Base-by-base conservation (phyloP, 2,113 vertebrate genomes). In the Antigone vipio region DNA sequence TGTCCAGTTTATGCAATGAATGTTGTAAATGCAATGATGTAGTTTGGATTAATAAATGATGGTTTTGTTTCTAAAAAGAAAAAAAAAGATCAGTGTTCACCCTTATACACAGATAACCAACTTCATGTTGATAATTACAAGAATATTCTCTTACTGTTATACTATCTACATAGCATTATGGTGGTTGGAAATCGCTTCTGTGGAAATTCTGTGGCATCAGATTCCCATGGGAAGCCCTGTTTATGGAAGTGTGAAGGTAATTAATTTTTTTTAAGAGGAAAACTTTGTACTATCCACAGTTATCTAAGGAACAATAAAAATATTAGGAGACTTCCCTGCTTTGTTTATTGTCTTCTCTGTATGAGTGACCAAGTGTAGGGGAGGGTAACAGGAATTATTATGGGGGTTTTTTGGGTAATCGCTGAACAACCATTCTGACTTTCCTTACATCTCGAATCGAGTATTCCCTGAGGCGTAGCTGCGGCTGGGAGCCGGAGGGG, bases 1-100 rank as follows among this genome's bases (percentile, higher is more conserved):
- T 98, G 98, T 99, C 98, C 98, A 97, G 98, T 98, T 98, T 98
- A 98, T 98, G 98, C 98, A 83, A 97, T 99, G 99, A 98, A 98
- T 98, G 98, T 98, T 97, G 98, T 99, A 98, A 97, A 97, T 98
- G 98, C 98, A 73, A 98, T 98, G 98, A 98, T 89, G 98, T 99
- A 98, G 98, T 99, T 98, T 96, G 98, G 99, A 96, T 98, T 98
- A 98, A 98, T 98, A 98, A 98, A 98, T 95, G 97, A 98, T 96
- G 98, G 98, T 97, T 98, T 98, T 98, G 96, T 98, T 97, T 97
- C 96, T 98, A 92, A 96, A 97, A 95, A 97, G 97, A 95, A 95
- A 91, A 93, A 94, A 83, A 77, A 82, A 72, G 72, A 52, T 96
- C 94, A 96, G 94, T 97, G 97, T 98, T 98, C 87, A 72, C 97